These are phyloP conservation scores for Byasa hedistus DNA, from an alignment of 2,888 invertebrate genomes.

Conservation along the genomic window DNA sequence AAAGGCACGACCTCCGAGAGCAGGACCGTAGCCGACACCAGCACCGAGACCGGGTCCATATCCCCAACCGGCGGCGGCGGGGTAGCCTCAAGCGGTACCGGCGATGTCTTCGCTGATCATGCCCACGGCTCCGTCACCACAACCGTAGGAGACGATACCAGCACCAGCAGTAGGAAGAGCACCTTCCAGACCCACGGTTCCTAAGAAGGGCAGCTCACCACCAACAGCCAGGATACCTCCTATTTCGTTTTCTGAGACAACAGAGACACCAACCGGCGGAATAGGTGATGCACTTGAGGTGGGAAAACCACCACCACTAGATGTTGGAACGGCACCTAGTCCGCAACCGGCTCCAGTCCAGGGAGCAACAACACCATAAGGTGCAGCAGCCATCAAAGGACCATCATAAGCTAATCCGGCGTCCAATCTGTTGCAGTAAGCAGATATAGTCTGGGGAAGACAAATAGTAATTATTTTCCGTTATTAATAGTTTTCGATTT, in stretches of 20 bases:
- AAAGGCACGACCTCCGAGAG: background rate
- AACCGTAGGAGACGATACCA: conserved; percentile 35
- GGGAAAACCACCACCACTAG: conserved; percentile 35
- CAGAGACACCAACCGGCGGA: conserved; percentile 38
- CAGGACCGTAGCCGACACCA: conserved; percentile 6
- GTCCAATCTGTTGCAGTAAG: conserved; percentile 29
- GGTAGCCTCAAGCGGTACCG: conserved; percentile 18
- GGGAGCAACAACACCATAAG: conserved; percentile 33
- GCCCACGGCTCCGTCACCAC: conserved; percentile 39
- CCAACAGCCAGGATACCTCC: conserved; percentile 1
- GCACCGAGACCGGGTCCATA: conserved; percentile 26
- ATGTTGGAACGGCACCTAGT: conserved; percentile 21
- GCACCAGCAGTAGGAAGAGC: background rate
- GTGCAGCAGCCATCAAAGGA: conserved; percentile 27
- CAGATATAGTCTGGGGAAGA: conserved; percentile 22
- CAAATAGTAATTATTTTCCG: background rate
- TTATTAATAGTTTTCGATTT: background rate
- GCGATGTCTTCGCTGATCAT: conserved; percentile 37
- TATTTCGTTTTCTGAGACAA: conserved; percentile 42
- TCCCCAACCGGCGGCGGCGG: conserved; percentile 29
- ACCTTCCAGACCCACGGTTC: conserved; percentile 44
- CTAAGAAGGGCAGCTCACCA: conserved; percentile 38
- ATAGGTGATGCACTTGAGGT: conserved; percentile 43
- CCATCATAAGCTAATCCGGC: conserved; percentile 24
- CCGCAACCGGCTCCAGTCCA: conserved; percentile 30